Percentiles rank a stretch among this genome's conserved stretches.
These are phyloP conservation scores for Porphyrio hochstetteri DNA, from an alignment of 2,113 vertebrate genomes.

Conservation along the genomic window DNA sequence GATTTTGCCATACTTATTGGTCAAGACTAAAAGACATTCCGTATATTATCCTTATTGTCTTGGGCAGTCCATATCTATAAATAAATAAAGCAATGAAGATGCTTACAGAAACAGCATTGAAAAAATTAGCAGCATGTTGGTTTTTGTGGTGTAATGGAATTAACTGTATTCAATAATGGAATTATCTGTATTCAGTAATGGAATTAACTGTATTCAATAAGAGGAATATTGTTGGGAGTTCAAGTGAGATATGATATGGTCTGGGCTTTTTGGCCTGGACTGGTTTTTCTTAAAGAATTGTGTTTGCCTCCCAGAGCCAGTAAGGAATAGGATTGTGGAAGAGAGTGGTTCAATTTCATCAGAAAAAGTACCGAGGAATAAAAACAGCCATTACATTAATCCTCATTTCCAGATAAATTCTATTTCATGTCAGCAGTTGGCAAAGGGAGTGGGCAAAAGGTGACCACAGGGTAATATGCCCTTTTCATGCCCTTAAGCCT, in stretches of 20 bases:
- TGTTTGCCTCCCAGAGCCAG: conserved; percentile 68
- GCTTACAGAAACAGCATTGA: neutral
- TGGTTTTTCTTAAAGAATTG: conserved; percentile 73
- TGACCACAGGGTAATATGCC: conserved; percentile 56
- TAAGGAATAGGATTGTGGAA: conserved; percentile 72
- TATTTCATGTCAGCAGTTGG: conserved; percentile 69
- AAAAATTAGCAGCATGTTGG: neutral
- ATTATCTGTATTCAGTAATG: neutral
- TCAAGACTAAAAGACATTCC: neutral
- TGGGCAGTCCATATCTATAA: neutral
- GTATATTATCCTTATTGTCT: neutral
- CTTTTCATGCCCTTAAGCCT: conserved; percentile 45
- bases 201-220: conserved; percentile 18
- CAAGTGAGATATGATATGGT: neutral
- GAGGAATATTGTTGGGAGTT: neutral
- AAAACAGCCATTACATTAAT: conserved; percentile 76
- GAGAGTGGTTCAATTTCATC: conserved; percentile 71
- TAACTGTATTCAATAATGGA: neutral
- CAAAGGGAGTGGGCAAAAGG: conserved; percentile 67
- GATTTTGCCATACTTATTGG: neutral
- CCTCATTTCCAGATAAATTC: conserved; percentile 72
- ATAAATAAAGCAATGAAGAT: neutral
- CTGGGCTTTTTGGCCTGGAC: conserved; percentile 52
- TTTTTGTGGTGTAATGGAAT: conserved; percentile 28
- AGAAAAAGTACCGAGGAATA: conserved; percentile 56